These are phyloP conservation scores for Stegana nigrithorax DNA, from an alignment of 2,888 invertebrate species.

Conservation along the genomic window DNA sequence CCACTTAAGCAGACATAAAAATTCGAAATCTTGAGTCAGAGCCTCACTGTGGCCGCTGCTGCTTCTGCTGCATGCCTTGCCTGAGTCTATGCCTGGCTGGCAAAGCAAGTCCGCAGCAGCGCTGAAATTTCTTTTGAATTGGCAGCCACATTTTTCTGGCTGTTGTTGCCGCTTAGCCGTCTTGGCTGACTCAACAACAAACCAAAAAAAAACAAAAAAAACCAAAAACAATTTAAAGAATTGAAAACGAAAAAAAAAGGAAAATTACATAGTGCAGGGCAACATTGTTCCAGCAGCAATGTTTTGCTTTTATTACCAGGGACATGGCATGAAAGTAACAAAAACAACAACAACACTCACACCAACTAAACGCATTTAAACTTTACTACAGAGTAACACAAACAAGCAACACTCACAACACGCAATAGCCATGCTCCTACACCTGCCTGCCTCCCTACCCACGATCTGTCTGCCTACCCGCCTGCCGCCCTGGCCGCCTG, in stretches of 20 bases:
- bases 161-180: slow-evolving; percentile 6
- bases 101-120: neutral
- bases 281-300: neutral
- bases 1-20: too few species aligned
- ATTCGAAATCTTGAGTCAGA: neutral
- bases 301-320: too few species aligned
- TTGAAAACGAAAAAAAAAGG: neutral
- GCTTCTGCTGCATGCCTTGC: too few species aligned
- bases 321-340: slow-evolving; percentile 28
- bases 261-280: neutral
- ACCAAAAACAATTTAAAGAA: slow-evolving; percentile 5
- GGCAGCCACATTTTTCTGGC: slow-evolving; percentile 2
- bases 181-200: slow-evolving; percentile 24
- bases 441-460: neutral
- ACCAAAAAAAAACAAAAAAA: slow-evolving; percentile 25
- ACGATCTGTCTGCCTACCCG: too few species aligned
- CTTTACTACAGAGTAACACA: neutral
- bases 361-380: neutral
- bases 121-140: slow-evolving; percentile 22
- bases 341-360: too few species aligned
- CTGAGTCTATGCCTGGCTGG: too few species aligned
- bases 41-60: neutral
- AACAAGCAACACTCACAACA: neutral
- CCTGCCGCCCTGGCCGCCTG: neutral
- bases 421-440: neutral